Percentiles rank a stretch among this genome's conserved stretches.
phyloP scores from a whole-genome alignment of 2,797 vertebrate species.

The Thripadectes ignobilis region DNA sequence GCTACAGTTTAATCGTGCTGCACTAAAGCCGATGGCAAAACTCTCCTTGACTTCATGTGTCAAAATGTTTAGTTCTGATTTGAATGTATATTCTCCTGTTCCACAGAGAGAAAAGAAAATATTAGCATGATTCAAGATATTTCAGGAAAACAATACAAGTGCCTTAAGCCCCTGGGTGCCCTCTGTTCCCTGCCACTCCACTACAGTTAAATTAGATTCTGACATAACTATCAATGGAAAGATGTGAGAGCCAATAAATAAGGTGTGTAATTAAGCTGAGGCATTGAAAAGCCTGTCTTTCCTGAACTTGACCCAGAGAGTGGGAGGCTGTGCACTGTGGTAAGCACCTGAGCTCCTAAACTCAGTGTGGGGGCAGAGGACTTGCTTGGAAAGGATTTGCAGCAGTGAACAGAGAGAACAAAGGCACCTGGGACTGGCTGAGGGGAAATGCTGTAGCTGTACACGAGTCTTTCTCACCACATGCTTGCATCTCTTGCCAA shows the following conservation, averaged over 20 bases:
- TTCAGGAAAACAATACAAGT: background rate
- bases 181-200: slow-evolving; percentile 1
- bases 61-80: background rate
- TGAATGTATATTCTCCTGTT: background rate
- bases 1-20: background rate
- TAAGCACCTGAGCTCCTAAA: background rate
- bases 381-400: background rate
- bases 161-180: background rate
- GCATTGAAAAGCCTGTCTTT: slow-evolving; percentile 14
- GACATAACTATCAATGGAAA: slow-evolving; percentile 39
- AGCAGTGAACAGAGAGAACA: background rate
- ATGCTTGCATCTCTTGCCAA: background rate
- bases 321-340: background rate
- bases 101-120: background rate
- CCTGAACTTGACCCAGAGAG: background rate
- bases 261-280: background rate
- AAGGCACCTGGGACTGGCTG: background rate
- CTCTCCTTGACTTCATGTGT: background rate
- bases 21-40: background rate
- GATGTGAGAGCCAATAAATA: slow-evolving; percentile 47
- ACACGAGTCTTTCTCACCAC: background rate
- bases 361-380: background rate
- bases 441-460: background rate
- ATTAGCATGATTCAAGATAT: background rate
- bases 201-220: slow-evolving; percentile 23